Conservation (phyloP, 2,113 vertebrate species). For the Gorilla gorilla region DNA sequence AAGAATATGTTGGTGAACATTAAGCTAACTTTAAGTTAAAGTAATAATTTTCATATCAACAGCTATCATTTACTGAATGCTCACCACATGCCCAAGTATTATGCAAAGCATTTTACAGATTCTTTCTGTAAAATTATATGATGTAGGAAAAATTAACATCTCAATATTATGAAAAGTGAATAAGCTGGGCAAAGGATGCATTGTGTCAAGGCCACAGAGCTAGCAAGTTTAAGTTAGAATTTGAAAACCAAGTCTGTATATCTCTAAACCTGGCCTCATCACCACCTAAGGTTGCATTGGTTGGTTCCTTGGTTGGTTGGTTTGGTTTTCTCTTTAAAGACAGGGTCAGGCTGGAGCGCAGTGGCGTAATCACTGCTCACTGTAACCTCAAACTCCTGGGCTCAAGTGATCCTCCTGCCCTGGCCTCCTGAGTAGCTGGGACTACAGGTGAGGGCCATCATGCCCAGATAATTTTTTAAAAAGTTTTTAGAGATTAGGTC, state of each 20-base stretch:
- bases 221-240: not conserved
- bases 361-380: no score
- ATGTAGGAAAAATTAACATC: not conserved
- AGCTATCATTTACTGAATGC: not conserved
- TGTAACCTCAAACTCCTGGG: no score
- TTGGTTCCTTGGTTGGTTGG: not conserved
- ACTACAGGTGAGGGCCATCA: no score
- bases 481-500: no score
- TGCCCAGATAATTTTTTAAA: no score
- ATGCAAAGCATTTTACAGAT: not conserved
- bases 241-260: not conserved
- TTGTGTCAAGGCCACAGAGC: not conserved
- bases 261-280: not conserved
- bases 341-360: no score
- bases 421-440: no score
- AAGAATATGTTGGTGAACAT: not conserved
- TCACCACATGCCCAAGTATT: not conserved
- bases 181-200: not conserved
- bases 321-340: no score
- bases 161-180: not conserved
- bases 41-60: not conserved
- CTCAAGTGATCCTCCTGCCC: no score
- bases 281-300: not conserved
- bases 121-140: not conserved
- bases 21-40: not conserved